A percentile compares a stretch with the other conserved stretches of the same genome.
Conservation (phyloP, 2,797 vertebrate genomes). For the Dendrocincla fuliginosa region DNA sequence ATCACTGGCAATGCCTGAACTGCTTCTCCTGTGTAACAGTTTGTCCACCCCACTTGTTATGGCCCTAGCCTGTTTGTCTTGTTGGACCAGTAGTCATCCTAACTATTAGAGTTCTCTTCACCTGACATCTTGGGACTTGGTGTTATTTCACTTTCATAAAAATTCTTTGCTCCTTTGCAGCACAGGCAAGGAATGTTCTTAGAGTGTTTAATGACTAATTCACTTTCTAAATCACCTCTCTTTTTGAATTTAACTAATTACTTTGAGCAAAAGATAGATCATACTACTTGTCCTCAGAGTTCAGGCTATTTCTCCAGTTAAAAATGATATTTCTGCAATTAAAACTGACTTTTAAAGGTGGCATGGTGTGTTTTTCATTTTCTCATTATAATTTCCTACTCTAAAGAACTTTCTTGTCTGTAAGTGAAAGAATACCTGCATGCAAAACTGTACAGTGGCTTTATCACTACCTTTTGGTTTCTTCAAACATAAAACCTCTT, state of each 20-base stretch:
- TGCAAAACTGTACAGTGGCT: neutral
- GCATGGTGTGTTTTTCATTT: neutral
- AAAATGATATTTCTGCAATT: neutral
- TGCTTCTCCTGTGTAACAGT: neutral
- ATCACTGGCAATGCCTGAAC: neutral
- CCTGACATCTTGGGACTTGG: neutral
- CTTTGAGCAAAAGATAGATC: slow-evolving; percentile 2
- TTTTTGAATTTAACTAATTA: slow-evolving; percentile 29
- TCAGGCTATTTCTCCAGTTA: slow-evolving; percentile 28
- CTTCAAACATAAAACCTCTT: neutral
- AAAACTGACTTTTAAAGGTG: slow-evolving; percentile 2
- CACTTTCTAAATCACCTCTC: slow-evolving; percentile 6
- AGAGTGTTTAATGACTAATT: neutral
- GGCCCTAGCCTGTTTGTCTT: neutral
- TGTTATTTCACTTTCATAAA: neutral
- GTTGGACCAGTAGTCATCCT: neutral
- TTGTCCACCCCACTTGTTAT: neutral
- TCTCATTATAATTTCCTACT: neutral
- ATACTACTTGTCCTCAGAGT: neutral
- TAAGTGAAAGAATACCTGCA: neutral
- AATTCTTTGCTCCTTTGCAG: neutral
- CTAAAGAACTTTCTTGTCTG: neutral
- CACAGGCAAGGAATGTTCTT: neutral
- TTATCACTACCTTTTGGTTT: neutral
- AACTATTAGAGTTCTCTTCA: neutral